Evolutionary conservation across 2,797 vertebrate species (phyloP), one percentile per base, ranked within the genome.

Genomic region (Arremon brunneinucha): DNA sequence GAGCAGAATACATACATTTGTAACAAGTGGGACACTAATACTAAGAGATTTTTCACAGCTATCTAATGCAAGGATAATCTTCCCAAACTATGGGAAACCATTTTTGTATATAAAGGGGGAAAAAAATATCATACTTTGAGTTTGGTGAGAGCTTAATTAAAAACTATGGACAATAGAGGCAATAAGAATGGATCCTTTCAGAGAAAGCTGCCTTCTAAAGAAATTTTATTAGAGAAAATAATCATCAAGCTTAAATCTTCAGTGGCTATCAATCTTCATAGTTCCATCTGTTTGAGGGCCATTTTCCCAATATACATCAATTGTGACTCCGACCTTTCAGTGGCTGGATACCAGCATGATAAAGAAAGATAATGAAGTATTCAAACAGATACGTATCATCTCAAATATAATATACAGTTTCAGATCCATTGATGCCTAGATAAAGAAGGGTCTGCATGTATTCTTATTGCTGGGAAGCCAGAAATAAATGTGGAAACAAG

Each of bases 1-100:
- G 63, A 90, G 30, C 24, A 70, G 87, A 96, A 91, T 70, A 44
- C 18, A 34, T 57, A 50, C 18, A 71, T 87, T 56, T 84, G 15
- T 86, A 72, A 83, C 23, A 88, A 91, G 34, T 6, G 52, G 28
- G 39, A 77, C 50, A 67, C 28, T 15, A 43, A 59, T n/a, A n/a
- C 13, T 87, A 46, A 62, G 26, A 71, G 47, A 59, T 2, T 12
- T 41, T 77, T 93, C 44, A 79, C 20, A 72, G 24, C 9, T 79
- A 62, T 83, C 26, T 52, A 88, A 75, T 35, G 75, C 9, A 47
- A 43, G 24, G 13, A 64, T 14, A 78, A 17, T 10, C 7, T 76
- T 50, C 12, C 30, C 12, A 72, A 86, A 83, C 9, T 46, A 30
- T 19, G 8, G 26, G 14, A 76, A 86, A 93, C 46, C 7, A 23